A percentile compares a stretch with the other conserved stretches of the same genome.
These are phyloP conservation scores for Aphelinus atriplicis DNA, from an alignment of 1,140 invertebrate species.

Conservation along the genomic window DNA sequence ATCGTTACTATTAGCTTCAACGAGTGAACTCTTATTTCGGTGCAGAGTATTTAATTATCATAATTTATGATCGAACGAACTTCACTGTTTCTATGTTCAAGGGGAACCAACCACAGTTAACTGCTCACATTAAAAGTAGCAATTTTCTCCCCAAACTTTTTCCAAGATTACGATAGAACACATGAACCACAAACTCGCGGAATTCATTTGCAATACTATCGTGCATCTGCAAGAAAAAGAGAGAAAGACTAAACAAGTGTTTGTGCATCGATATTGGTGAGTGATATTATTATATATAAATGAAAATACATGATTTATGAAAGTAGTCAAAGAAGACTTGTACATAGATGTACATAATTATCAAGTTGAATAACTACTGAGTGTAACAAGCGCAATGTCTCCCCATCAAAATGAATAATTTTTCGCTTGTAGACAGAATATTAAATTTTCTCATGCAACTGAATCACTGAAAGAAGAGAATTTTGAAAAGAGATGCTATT, in stretches of 20 bases:
- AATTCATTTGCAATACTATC: background rate
- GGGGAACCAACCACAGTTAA: too few relatives aligned
- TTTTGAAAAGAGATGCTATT: slow-evolving; percentile 21
- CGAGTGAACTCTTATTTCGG: too few relatives aligned
- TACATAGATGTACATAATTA: slow-evolving; percentile 38
- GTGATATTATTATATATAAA: slow-evolving; percentile 32
- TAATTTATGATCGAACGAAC: too few relatives aligned
- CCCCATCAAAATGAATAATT: slow-evolving; percentile 6
- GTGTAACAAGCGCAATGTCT: slow-evolving; percentile 24
- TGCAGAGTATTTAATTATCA: too few relatives aligned
- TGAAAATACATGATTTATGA: slow-evolving; percentile 32
- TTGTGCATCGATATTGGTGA: slow-evolving; percentile 31
- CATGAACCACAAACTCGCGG: background rate
- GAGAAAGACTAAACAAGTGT: slow-evolving; percentile 33
- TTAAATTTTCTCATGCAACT: background rate
- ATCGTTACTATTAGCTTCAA: too few relatives aligned
- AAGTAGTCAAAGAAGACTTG: slow-evolving; percentile 30
- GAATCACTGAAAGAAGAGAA: background rate
- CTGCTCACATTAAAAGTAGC: too few relatives aligned
- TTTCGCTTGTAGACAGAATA: slow-evolving; percentile 13
- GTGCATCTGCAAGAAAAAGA: background rate
- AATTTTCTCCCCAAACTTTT: too few relatives aligned
- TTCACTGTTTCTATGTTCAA: too few relatives aligned
- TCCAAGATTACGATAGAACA: background rate
- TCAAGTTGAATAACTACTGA: slow-evolving; percentile 18